phyloP scores from a whole-genome alignment of 1,140 invertebrate species.

The Drosophila quadrilineata region DNA sequence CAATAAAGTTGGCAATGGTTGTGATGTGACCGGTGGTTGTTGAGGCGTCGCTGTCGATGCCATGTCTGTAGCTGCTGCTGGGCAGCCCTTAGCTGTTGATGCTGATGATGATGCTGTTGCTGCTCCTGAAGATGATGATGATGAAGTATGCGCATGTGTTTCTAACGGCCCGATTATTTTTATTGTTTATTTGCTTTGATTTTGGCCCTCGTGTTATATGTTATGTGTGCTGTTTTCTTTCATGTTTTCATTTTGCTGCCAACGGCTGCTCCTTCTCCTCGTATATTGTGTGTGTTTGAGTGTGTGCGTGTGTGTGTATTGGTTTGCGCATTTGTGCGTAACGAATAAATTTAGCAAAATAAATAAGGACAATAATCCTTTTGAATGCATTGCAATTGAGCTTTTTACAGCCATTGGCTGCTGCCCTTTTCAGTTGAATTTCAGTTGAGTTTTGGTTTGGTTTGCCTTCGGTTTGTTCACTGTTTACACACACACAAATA shows the following conservation, averaged over 20 bases:
- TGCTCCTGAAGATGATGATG: conserved; percentile 49
- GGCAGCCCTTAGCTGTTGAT: too few relatives aligned
- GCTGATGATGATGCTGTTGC: conserved; percentile 15
- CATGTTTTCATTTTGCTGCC: conserved; percentile 61
- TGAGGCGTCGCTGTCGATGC: conserved; percentile 20
- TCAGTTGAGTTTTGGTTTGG: too few relatives aligned
- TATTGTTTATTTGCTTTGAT: conserved; percentile 80
- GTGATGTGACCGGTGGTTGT: conserved; percentile 47
- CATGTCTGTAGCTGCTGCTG: neutral
- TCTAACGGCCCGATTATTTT: conserved; percentile 76
- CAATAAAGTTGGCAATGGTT: conserved; percentile 50
- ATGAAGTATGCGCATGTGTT: conserved; percentile 77
- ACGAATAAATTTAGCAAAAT: conserved; percentile 80
- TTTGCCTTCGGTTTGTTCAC: conserved; percentile 15
- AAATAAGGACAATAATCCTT: conserved; percentile 80
- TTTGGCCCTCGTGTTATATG: conserved; percentile 50
- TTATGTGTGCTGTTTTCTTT: conserved; percentile 48
- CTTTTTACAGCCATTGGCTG: conserved; percentile 73
- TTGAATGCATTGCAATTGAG: conserved; percentile 78
- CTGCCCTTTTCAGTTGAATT: conserved; percentile 27
- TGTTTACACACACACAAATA: too few relatives aligned
- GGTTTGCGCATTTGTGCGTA: conserved; percentile 73
- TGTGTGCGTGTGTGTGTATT: conserved; percentile 25
- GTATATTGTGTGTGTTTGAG: neutral
- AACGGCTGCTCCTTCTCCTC: conserved; percentile 1